These are phyloP conservation scores for Lasioglossum vierecki DNA, from an alignment of 2,888 invertebrate species.

Conservation along the genomic window DNA sequence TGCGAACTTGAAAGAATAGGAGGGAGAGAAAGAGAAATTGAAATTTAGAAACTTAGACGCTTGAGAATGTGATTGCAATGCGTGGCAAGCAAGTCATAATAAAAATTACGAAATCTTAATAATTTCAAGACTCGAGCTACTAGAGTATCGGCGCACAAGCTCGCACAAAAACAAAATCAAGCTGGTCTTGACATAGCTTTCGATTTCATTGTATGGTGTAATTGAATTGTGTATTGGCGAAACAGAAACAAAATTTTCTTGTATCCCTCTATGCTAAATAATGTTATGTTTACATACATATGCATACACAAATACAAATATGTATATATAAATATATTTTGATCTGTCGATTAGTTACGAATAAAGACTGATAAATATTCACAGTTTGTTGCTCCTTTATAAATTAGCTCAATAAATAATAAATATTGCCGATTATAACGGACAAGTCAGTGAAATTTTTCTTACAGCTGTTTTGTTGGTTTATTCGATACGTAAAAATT, in stretches of 20 bases:
- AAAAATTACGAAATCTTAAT: constrained; percentile 28
- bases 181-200: constrained; percentile 74
- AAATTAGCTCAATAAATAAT: not conserved
- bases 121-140: not conserved
- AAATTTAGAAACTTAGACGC: constrained; percentile 50
- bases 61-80: constrained; percentile 39
- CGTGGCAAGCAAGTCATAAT: constrained; percentile 11
- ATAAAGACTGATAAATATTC: constrained; percentile 79
- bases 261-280: constrained; percentile 53
- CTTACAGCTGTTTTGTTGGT: not conserved
- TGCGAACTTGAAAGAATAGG: not conserved
- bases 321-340: constrained; percentile 75
- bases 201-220: constrained; percentile 41
- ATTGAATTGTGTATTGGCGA: constrained; percentile 49
- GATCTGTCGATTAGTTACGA: constrained; percentile 77
- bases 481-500: not conserved
- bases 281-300: constrained; percentile 57
- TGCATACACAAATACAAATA: constrained; percentile 33
- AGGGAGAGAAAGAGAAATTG: constrained; percentile 10
- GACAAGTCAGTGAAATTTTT: not conserved
- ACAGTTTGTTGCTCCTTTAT: constrained; percentile 27
- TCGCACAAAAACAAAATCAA: constrained; percentile 66
- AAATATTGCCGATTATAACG: not conserved
- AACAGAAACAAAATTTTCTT: constrained; percentile 38
- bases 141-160: constrained; percentile 25